Percentiles rank a stretch among this genome's conserved stretches.
Evolutionary conservation across 1,140 invertebrate genomes (phyloP).

Genomic region (Steinernema khuongi): DNA sequence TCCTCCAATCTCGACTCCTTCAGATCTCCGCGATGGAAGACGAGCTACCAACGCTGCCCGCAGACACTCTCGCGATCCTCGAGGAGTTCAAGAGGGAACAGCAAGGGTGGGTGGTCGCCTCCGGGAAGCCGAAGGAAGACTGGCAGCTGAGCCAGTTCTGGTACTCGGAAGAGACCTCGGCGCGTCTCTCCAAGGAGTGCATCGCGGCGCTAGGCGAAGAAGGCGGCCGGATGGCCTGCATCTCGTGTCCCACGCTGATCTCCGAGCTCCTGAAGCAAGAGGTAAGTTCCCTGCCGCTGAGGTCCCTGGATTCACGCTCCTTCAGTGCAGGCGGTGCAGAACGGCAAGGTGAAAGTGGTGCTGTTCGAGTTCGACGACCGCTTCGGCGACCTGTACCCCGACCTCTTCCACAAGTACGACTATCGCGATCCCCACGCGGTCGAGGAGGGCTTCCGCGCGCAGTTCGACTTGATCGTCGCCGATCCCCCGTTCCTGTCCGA

Average conservation of each 20-base stretch:
- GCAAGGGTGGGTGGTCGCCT: constrained; percentile 2
- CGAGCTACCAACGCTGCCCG: constrained; percentile 22
- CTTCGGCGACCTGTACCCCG: constrained; percentile 71
- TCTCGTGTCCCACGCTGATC: constrained; percentile 84
- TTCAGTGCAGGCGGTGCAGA: constrained; percentile 17
- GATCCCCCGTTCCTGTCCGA: constrained; percentile 90
- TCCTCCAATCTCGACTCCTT: constrained; percentile 1
- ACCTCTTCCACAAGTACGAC: constrained; percentile 81
- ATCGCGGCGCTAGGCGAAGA: constrained; percentile 49
- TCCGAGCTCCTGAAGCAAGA: constrained; percentile 61
- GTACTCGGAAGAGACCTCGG: constrained; percentile 76
- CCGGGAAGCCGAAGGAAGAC: constrained; percentile 28
- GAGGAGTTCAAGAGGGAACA: constrained; percentile 24
- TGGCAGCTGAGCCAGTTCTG: constrained; percentile 74
- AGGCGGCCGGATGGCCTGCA: constrained; percentile 69
- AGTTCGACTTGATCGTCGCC: constrained; percentile 78
- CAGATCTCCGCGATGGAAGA: too few species aligned
- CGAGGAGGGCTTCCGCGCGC: constrained; percentile 63
- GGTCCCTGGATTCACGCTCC: constrained; percentile 39
- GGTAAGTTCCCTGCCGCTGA: constrained; percentile 51
- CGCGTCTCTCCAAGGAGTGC: constrained; percentile 62
- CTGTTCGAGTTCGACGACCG: constrained; percentile 68
- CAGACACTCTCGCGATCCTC: constrained; percentile 29
- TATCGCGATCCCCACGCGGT: constrained; percentile 75
- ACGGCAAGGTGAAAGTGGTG: constrained; percentile 65